Evolutionary conservation across 2,797 vertebrate genomes (phyloP).

Genomic region (Forpus xanthops): DNA sequence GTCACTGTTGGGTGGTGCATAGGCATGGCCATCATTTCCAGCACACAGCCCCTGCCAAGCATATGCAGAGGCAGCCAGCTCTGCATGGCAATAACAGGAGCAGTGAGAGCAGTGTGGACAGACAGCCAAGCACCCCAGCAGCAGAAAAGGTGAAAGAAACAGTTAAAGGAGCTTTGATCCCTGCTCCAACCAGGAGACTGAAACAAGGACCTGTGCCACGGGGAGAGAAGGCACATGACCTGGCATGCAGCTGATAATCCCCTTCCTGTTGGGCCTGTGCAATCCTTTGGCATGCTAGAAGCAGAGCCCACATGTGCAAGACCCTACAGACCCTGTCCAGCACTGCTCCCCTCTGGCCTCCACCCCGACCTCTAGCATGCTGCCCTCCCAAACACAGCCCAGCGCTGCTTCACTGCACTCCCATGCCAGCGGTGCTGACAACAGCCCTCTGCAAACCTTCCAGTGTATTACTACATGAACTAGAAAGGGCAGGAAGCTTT

Average conservation of each 20-base stretch:
- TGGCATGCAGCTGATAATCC: not conserved
- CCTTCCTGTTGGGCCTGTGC: not conserved
- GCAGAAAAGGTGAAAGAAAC: not conserved
- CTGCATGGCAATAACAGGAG: not conserved
- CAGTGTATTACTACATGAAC: fast-evolving
- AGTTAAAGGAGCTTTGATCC: not conserved
- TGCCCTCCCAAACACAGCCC: not conserved
- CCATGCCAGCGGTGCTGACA: fast-evolving
- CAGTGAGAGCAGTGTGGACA: fast-evolving
- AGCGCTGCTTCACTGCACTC: not conserved
- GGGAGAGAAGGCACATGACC: not conserved
- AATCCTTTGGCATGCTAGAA: not conserved
- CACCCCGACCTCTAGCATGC: fast-evolving
- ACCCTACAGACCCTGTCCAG: not conserved
- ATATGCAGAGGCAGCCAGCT: not conserved
- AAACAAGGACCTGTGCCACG: not conserved
- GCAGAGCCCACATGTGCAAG: fast-evolving
- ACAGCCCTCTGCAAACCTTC: not conserved
- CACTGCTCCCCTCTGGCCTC: not conserved
- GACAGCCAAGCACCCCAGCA: no score
- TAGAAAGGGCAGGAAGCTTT: not conserved
- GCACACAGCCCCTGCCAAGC: fast-evolving
- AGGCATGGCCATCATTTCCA: not conserved
- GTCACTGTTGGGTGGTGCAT: fast-evolving
- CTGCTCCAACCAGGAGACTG: not conserved